phyloP scores from a whole-genome alignment of 37 sponge, comb jelly and placozoan genomes.

The Mnemiopsis leidyi region DNA sequence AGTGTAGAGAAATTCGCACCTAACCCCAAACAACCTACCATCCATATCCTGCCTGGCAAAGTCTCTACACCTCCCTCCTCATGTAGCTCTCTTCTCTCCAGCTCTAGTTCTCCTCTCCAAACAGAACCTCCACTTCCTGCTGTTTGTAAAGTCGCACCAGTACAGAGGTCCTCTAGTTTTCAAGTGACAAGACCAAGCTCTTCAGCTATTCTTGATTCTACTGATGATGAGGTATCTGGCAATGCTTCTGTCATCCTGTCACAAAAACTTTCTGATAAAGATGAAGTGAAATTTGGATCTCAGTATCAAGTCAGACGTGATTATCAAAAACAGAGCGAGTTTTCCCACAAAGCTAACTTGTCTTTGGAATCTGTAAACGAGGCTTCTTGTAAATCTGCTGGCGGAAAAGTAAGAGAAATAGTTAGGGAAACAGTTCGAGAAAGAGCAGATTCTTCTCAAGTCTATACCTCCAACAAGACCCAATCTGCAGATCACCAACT shows the following conservation, averaged over 20 bases:
- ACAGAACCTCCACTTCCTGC: not conserved
- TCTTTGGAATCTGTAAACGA: not conserved
- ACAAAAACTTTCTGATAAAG: not conserved
- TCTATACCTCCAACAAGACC: not conserved
- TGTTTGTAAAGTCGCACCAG: conserved; percentile 3
- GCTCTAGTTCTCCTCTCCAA: too few relatives aligned
- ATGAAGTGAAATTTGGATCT: not conserved
- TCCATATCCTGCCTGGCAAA: too few relatives aligned
- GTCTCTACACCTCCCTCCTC: too few relatives aligned
- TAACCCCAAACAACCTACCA: too few relatives aligned
- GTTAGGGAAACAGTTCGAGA: not conserved
- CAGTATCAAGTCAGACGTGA: too few relatives aligned
- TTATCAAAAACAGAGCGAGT: too few relatives aligned
- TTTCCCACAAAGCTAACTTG: not conserved
- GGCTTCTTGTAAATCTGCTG: too few relatives aligned
- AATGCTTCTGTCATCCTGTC: not conserved
- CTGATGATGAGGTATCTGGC: not conserved
- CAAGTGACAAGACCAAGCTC: not conserved
- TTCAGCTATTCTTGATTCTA: not conserved
- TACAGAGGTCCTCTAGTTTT: not conserved
- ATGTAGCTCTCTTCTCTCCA: too few relatives aligned
- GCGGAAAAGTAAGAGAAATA: not conserved
- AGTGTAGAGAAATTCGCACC: too few relatives aligned
- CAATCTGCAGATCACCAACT: not conserved
- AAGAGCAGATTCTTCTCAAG: not conserved